Conservation (phyloP, 2,113 vertebrate species). For the Pycnonotus jocosus region DNA sequence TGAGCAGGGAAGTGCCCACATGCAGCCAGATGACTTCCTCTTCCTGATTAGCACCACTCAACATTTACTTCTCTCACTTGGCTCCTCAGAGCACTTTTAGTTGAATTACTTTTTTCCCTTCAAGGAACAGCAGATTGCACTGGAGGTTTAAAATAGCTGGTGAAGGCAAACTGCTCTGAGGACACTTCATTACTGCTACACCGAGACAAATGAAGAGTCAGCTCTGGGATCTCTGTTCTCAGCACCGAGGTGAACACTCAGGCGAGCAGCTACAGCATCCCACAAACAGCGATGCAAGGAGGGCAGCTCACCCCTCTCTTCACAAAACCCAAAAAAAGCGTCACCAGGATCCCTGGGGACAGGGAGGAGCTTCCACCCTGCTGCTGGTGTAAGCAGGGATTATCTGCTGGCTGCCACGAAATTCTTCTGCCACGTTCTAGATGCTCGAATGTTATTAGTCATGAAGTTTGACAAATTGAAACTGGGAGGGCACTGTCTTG, state of each 20-base stretch:
- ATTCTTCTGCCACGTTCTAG: neutral
- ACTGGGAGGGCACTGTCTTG: neutral
- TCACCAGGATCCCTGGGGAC: neutral
- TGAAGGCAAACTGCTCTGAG: neutral
- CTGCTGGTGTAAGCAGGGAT: neutral
- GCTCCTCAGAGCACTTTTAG: neutral
- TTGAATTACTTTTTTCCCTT: slow-evolving; percentile 6
- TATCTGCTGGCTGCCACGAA: neutral
- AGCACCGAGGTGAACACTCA: neutral
- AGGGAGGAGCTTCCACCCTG: neutral
- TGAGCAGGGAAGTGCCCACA: slow-evolving; percentile 35
- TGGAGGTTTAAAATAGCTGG: neutral
- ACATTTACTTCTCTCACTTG: neutral
- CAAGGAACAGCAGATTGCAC: neutral
- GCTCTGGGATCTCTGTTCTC: neutral
- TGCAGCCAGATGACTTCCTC: slow-evolving; percentile 9
- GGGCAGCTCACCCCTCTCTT: neutral
- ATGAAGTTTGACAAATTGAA: neutral
- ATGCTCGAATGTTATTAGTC: neutral
- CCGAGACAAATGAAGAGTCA: neutral
- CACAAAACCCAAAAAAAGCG: neutral
- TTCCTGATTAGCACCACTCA: slow-evolving; percentile 36
- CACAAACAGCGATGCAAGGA: neutral
- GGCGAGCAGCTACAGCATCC: neutral
- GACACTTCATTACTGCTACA: neutral